phyloP scores from a whole-genome alignment of 2,113 vertebrate species.

The Emydura subglobosa region DNA sequence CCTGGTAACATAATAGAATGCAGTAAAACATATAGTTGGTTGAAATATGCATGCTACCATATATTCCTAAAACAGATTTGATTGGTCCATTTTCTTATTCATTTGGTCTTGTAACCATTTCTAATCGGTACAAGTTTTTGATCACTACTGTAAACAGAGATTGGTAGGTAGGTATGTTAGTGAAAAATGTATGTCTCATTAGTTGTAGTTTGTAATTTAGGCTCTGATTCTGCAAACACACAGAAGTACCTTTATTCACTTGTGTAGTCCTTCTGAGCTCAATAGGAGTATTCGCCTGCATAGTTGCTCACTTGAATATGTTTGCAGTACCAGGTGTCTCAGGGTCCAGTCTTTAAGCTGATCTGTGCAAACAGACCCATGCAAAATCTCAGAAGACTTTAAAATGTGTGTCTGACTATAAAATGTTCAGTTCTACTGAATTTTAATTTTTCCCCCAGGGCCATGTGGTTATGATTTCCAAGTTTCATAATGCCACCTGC shows the following conservation, averaged over 20 bases:
- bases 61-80: neutral
- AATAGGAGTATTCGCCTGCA: neutral
- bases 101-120: neutral
- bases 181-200: neutral
- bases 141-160: neutral
- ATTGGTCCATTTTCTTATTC: neutral
- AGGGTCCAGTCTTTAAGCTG: constrained; percentile 15
- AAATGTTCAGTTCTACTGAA: constrained; percentile 37
- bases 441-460: constrained; percentile 72
- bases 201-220: neutral
- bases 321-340: constrained; percentile 3
- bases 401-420: constrained; percentile 66
- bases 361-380: constrained; percentile 18
- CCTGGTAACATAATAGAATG: neutral
- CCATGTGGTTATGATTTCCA: constrained; percentile 91
- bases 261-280: neutral
- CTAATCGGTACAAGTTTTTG: neutral
- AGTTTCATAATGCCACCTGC: constrained; percentile 95
- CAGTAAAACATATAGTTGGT: neutral
- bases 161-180: neutral
- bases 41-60: neutral
- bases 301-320: neutral
- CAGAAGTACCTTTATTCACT: neutral
- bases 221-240: neutral
- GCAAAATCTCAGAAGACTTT: constrained; percentile 46